Evolutionary conservation across 2,797 vertebrate genomes (phyloP).

Genomic region (Eleutherodactylus coqui): DNA sequence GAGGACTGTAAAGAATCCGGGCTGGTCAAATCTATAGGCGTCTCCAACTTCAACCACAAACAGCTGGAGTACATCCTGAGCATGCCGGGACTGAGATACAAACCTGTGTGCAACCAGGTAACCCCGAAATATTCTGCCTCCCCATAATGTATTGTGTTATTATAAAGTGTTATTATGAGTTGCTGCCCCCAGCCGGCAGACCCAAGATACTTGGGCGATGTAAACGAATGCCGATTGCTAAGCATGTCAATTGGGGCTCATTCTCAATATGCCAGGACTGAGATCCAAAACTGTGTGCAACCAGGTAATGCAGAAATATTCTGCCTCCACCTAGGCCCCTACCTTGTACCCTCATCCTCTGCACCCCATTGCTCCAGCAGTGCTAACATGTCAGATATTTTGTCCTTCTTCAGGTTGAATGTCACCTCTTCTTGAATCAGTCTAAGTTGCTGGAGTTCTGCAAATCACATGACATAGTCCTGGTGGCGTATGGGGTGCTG

Average conservation of each 20-base stretch:
- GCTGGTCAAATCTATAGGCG: constrained; percentile 80
- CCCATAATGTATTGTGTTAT: background rate
- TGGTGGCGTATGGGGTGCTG: constrained; percentile 58
- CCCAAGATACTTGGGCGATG: too few species aligned
- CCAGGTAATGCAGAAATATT: constrained; percentile 74
- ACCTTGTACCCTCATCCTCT: background rate
- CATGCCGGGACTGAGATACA: constrained; percentile 84
- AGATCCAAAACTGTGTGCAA: constrained; percentile 86
- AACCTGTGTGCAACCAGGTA: constrained; percentile 87
- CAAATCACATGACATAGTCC: constrained; percentile 62
- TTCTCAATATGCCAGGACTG: constrained; percentile 84
- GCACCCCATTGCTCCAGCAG: background rate
- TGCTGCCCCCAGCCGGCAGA: too few species aligned
- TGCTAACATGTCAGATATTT: background rate
- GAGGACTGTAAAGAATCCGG: constrained; percentile 82
- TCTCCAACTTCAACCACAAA: constrained; percentile 86
- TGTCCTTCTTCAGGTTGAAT: constrained; percentile 48
- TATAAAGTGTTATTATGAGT: too few species aligned
- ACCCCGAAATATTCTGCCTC: background rate
- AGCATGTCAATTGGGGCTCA: constrained; percentile 76
- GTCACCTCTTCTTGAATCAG: constrained; percentile 62
- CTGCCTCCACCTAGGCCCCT: too few species aligned
- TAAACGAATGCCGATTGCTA: too few species aligned
- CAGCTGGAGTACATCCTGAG: constrained; percentile 80
- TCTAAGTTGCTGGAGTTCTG: constrained; percentile 65